Base-by-base conservation (phyloP, 2,888 invertebrate genomes). In the Cephus pygmeus region DNA sequence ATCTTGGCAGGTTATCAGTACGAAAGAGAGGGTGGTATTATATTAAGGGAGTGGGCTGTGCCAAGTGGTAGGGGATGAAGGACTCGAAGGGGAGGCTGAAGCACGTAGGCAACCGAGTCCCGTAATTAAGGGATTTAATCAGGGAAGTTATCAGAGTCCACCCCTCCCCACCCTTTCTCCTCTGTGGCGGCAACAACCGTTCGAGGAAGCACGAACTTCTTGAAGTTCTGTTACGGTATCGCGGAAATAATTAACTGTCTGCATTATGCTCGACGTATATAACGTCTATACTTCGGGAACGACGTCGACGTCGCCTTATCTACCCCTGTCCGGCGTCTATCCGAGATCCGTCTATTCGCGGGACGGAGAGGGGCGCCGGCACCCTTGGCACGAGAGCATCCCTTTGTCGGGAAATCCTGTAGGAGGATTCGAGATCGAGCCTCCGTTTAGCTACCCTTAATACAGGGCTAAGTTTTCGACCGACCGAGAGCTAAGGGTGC, bases 181-280 rank as follows among this genome's bases (percentile, higher is more conserved):
- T 36, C 73, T 69, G 74, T 4, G 77, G 74, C 68, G 79, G 78
- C 75, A 82, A 73, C 81, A 79, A 79, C 76, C 79, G 76, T 82
- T 79, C 77, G 69, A 76, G 79, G 74, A 76, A 35, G 71, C 73
- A 71, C 77, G 36, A 73, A 81, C 79, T 81, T 78, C 76, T 73
- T 34, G 75, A 76, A 80, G 76, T 81, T 79, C 69, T 35, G 75
- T 74, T 75, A 69, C 75, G 81, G 78, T 78, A 73, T 71, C 36
- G 78, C 80, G 83, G 82, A 84, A 86, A 83, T 85, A 85, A 86
- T 86, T 85, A 86, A 84, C 83, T 81, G 81, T 79, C 79, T 76
- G 82, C 81, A 85, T 84, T 84, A 83, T 84, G 81, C 74, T 79
- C 74, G 69, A 73, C 31, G 73, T 77, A 76, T 77, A 76, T 77